Base-by-base conservation (phyloP, 2,888 invertebrate species). In the Ormyrus thymus region DNA sequence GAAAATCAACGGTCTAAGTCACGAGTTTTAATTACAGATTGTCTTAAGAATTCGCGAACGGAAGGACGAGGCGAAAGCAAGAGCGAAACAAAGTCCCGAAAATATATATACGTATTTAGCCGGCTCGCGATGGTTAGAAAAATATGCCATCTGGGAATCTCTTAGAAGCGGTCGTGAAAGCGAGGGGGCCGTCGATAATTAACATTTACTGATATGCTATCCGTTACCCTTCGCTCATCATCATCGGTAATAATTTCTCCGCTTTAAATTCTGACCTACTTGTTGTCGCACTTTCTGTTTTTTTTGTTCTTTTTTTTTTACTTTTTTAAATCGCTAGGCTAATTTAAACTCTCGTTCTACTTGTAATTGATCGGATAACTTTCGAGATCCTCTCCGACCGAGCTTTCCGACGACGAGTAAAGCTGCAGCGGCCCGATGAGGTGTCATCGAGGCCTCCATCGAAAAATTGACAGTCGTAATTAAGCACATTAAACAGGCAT, bases 401-500 rank as follows among this genome's bases (percentile, higher is more conserved):
- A 81, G 81, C 73, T 82, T 29, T 80, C 75, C 79, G 79, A 80
- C 79, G 82, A 77, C 76, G 68, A 78, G 78, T 71, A 78, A 82
- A 80, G 76, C 82, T 78, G 79, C 58, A 81, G 65, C 71, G 59
- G 72, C 76, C 62, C 69, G 68, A 76, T 64, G 59, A 48, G 70
- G 72, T 58, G 45, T 65, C 50, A 79, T 81, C 82, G 82, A 83
- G 83, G 83, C 83, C 83, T 84, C 83, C 82, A 55, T 69, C 61
- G 71, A 78, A 66, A 76, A 81, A 81, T 80, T 81, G 85, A 87
- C 83, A 85, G 84, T 83, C 83, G 82, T 84, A 84, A 83, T 84
- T 29, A 85, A 86, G 84, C 85, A 84, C 83, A 85, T 81, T 80
- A 71, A 78, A 84, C 77, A 84, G 83, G 83, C 85, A 86, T 86